Base-by-base conservation (phyloP, 1,140 invertebrate species). In the Drosophila azteca region DNA sequence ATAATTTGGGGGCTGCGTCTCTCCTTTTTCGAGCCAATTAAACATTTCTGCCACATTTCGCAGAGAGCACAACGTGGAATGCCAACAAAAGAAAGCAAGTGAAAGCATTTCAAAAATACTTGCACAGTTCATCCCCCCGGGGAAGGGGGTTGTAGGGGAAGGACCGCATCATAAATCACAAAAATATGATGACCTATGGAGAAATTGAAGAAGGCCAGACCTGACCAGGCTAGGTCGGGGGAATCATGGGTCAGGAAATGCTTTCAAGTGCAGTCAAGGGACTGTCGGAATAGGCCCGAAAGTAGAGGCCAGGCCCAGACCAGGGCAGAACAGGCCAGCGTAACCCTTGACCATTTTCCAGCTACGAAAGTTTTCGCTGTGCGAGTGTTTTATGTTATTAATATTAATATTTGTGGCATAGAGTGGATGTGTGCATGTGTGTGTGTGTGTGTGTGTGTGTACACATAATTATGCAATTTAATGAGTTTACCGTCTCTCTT, bases 41-140 rank as follows among this genome's bases (percentile, higher is more conserved):
- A 87, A 88, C 83, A 88, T 87, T 87, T 87, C 70, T 83, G 83
- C 70, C 65, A 77, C n/a, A n/a, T n/a, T n/a, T n/a, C n/a, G n/a
- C n/a, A n/a, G n/a, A n/a, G n/a, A n/a, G n/a, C n/a, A n/a, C 79
- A 11, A 48, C 46, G 35, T n/a, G 13, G 20, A 20, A 48, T 59
- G 22, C 26, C 8, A 6, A 43, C 26, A 55, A 57, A 44, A 20
- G 43, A 29, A 46, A 48, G 11, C 6, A 7, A 29, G 31, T 11
- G 46, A 29, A 44, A 49, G 22, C 11, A 46, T 24, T 51, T 62
- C 61, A n/a, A 64, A 65, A 51, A 66, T 52, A 52, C 60, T 26
- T 65, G 49, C 65, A 65, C 52, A 67, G 61, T 63, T 45, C 22
- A 8, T 4, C 31, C 31, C 22, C 24, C 22, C 24, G 15, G n/a